phyloP scores from a whole-genome alignment of 2,797 vertebrate genomes.

The Myotis vivesi region DNA sequence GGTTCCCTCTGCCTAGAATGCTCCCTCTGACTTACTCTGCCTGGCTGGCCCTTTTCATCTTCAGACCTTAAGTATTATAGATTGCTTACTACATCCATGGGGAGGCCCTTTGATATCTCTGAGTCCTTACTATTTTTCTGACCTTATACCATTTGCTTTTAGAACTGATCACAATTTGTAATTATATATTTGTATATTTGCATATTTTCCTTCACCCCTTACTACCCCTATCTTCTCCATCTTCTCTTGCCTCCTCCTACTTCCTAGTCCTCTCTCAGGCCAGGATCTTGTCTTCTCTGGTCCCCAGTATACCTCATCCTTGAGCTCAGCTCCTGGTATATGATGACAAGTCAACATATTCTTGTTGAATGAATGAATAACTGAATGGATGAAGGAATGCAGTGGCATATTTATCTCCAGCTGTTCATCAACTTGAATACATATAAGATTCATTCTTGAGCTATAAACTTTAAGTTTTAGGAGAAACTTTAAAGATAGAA shows the following conservation, averaged over 20 bases:
- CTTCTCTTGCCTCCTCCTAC: not conserved
- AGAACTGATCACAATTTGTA: not conserved
- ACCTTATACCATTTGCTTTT: not conserved
- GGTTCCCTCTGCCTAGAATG: not conserved
- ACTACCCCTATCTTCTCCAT: not conserved
- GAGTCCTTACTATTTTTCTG: not conserved
- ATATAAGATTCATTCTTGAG: not conserved
- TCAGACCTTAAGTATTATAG: not conserved
- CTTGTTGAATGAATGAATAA: not conserved
- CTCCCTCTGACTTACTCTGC: not conserved
- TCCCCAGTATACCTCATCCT: not conserved
- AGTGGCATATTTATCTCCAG: not conserved
- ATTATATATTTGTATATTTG: not conserved
- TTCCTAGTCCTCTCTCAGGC: not conserved
- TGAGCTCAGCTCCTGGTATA: not conserved
- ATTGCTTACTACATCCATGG: not conserved
- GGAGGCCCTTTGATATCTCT: not conserved
- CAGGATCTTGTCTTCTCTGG: not conserved
- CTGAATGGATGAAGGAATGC: not conserved
- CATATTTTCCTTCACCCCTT: not conserved
- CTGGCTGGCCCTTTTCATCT: not conserved
- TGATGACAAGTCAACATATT: not conserved
- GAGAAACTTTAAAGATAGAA: conserved; percentile 2
- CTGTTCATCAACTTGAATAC: not conserved
- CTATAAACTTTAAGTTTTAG: not conserved